phyloP scores from a whole-genome alignment of 2,888 invertebrate genomes.

The Hedychridium roseum region DNA sequence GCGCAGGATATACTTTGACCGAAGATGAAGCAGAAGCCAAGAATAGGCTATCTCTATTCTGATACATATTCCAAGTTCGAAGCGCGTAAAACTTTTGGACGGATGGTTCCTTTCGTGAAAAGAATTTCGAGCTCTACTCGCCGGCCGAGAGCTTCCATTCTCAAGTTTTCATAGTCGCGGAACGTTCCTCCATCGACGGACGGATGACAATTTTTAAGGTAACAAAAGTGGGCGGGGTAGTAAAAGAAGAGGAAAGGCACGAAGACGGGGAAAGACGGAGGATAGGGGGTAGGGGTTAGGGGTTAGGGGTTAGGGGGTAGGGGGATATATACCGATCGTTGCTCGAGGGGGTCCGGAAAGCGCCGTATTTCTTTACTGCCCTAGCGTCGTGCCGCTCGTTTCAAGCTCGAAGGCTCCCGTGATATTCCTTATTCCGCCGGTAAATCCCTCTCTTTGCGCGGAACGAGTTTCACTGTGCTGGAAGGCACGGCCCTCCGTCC shows the following conservation, averaged over 20 bases:
- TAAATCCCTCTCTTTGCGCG: slow-evolving; percentile 25
- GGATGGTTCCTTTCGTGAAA: neutral
- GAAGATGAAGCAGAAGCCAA: too few relatives aligned
- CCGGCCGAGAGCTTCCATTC: too few relatives aligned
- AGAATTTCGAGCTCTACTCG: too few relatives aligned
- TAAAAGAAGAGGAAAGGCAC: neutral
- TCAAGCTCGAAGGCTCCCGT: slow-evolving; percentile 22
- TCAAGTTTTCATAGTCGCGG: slow-evolving; percentile 6
- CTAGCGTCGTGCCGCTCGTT: slow-evolving; percentile 17
- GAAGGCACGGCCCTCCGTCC: slow-evolving; percentile 10
- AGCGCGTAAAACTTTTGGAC: neutral
- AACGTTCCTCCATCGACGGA: slow-evolving; percentile 1
- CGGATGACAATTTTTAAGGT: slow-evolving; percentile 10
- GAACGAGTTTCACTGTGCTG: slow-evolving; percentile 17
- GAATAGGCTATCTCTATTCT: neutral
- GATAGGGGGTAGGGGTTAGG: too few relatives aligned
- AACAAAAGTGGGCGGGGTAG: slow-evolving; percentile 6
- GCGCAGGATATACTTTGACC: too few relatives aligned
- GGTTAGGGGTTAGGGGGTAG: too few relatives aligned
- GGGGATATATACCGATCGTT: too few relatives aligned
- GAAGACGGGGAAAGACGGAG: too few relatives aligned
- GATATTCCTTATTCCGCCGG: slow-evolving; percentile 32
- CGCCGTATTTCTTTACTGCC: slow-evolving; percentile 18
- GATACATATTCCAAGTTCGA: slow-evolving; percentile 3
- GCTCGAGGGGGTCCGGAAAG: slow-evolving; percentile 7